These are phyloP conservation scores for Actinia tenebrosa DNA, from an alignment of 64 coral and sea anemone genomes.

Conservation along the genomic window DNA sequence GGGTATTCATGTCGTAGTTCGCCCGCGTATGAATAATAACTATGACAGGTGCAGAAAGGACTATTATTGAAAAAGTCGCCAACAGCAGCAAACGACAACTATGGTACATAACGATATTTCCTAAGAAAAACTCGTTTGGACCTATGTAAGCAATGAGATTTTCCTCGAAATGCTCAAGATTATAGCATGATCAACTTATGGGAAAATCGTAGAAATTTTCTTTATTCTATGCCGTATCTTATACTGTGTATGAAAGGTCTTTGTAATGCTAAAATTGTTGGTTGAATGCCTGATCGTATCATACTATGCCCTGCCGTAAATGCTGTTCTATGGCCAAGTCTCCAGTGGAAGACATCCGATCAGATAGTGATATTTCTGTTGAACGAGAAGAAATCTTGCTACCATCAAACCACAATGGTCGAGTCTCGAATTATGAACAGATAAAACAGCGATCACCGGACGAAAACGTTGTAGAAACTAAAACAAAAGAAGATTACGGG, in stretches of 20 bases:
- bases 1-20: neutral
- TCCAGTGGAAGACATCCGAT: neutral
- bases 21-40: slow-evolving; percentile 5
- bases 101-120: neutral
- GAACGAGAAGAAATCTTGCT: slow-evolving; percentile 29
- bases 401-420: slow-evolving; percentile 19
- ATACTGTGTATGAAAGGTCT: neutral
- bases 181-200: neutral
- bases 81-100: slow-evolving; percentile 13
- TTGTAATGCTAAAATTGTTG: slow-evolving; percentile 13
- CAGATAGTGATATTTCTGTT: slow-evolving; percentile 17
- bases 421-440: neutral
- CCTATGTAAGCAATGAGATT: neutral
- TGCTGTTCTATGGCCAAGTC: neutral
- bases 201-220: neutral
- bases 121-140: neutral
- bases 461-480: neutral
- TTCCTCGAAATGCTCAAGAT: neutral
- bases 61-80: slow-evolving; percentile 15
- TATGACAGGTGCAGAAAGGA: neutral
- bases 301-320: slow-evolving; percentile 10
- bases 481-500: slow-evolving; percentile 17
- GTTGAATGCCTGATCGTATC: slow-evolving; percentile 13
- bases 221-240: neutral
- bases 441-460: slow-evolving; percentile 20